These are phyloP conservation scores for Actenoides hombroni DNA, from an alignment of 2,113 vertebrate genomes.

Conservation along the genomic window DNA sequence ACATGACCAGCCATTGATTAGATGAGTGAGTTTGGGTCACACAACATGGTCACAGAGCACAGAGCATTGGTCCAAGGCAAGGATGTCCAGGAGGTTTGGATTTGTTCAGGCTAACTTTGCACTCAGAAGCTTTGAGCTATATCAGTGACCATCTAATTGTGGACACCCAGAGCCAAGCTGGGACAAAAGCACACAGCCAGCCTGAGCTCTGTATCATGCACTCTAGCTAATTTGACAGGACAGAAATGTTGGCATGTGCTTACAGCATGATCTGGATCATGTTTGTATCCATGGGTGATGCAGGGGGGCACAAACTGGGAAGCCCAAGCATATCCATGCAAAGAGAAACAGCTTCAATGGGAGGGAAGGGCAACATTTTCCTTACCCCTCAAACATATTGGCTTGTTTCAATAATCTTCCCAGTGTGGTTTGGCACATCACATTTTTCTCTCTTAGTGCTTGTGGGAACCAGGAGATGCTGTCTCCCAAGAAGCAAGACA, in stretches of 20 bases:
- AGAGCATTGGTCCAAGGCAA: background rate
- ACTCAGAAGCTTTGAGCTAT: background rate
- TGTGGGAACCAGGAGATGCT: constrained; percentile 12
- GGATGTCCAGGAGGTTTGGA: background rate
- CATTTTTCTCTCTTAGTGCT: background rate
- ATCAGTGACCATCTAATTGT: background rate
- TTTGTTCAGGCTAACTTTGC: background rate
- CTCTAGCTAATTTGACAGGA: background rate
- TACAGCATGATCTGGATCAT: background rate
- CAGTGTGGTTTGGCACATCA: background rate
- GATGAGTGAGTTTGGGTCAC: background rate
- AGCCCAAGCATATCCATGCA: background rate
- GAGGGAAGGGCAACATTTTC: background rate
- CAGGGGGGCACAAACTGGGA: background rate
- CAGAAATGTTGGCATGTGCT: background rate
- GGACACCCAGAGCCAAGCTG: background rate
- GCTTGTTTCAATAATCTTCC: background rate
- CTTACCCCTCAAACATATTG: background rate
- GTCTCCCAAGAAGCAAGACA: background rate
- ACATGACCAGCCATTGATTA: background rate
- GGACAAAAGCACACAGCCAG: background rate
- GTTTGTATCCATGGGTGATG: background rate
- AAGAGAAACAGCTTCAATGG: background rate
- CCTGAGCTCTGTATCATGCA: background rate
- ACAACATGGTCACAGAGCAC: background rate